phyloP scores from a whole-genome alignment of 37 sponge, comb jelly and placozoan species.

The Beroe ovata region DNA sequence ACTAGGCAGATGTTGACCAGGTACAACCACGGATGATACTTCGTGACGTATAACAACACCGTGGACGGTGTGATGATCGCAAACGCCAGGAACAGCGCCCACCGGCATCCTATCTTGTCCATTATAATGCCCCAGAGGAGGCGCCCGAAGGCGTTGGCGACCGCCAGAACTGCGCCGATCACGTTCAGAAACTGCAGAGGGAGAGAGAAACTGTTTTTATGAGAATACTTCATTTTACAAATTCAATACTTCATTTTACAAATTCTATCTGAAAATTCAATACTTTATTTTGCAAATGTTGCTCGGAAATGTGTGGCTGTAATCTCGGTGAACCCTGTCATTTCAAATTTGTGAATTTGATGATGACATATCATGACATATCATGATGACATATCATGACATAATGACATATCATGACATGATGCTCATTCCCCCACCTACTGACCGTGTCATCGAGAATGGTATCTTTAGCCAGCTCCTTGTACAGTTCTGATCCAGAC shows the following conservation, averaged over 20 bases:
- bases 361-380: too few relatives aligned
- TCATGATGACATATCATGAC: too few relatives aligned
- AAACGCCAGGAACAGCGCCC: constrained; percentile 34
- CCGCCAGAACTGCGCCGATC: constrained; percentile 29
- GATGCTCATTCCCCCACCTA: neutral
- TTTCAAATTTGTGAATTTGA: too few relatives aligned
- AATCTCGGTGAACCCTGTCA: too few relatives aligned
- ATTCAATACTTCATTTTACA: too few relatives aligned
- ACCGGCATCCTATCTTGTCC: constrained; percentile 34
- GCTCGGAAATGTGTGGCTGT: too few relatives aligned
- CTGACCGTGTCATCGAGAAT: constrained; percentile 23
- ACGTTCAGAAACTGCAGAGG: constrained; percentile 51
- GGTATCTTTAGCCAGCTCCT: constrained; percentile 57
- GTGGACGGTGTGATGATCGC: constrained; percentile 23
- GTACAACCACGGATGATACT: constrained; percentile 6
- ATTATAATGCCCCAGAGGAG: constrained; percentile 64
- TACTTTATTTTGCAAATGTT: too few relatives aligned
- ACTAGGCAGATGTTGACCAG: constrained; percentile 14
- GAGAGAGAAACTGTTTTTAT: too few relatives aligned
- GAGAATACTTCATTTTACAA: too few relatives aligned
- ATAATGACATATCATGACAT: too few relatives aligned
- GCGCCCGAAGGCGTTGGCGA: constrained; percentile 53
- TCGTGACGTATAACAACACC: neutral
- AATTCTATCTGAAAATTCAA: too few relatives aligned
- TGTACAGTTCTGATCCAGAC: constrained; percentile 27